Evolutionary conservation across 2,113 vertebrate species (phyloP).

Genomic region (Odontesthes bonariensis): DNA sequence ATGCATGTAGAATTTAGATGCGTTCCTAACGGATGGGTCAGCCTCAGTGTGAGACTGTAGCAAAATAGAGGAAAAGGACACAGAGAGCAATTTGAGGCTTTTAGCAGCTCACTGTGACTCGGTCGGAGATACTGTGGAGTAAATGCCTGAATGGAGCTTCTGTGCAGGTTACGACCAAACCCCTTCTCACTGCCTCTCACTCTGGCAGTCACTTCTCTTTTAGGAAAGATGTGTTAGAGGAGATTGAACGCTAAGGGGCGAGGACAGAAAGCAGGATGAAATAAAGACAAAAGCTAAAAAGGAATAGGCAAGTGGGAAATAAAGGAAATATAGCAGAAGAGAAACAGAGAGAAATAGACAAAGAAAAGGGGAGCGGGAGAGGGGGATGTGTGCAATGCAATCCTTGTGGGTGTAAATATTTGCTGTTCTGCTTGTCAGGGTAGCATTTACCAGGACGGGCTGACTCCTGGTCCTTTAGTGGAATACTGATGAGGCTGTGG

Average conservation of each 20-base stretch:
- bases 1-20: slow-evolving; percentile 51
- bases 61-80: slow-evolving; percentile 27
- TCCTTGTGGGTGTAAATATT: slow-evolving; percentile 83
- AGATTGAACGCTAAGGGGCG: slow-evolving; percentile 16
- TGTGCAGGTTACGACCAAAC: slow-evolving; percentile 57
- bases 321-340: slow-evolving; percentile 18
- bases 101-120: slow-evolving; percentile 62
- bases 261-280: slow-evolving; percentile 35
- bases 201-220: slow-evolving; percentile 54
- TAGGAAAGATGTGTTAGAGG: slow-evolving; percentile 34
- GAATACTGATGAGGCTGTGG: slow-evolving; percentile 81
- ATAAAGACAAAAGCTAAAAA: slow-evolving; percentile 4
- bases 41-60: slow-evolving; percentile 53
- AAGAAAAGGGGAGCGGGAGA: slow-evolving; percentile 30
- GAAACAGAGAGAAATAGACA: slow-evolving; percentile 27
- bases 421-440: slow-evolving; percentile 85
- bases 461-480: slow-evolving; percentile 72
- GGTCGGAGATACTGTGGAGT: slow-evolving; percentile 56
- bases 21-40: slow-evolving; percentile 36
- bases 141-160: slow-evolving; percentile 74
- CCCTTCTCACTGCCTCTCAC: slow-evolving; percentile 44
- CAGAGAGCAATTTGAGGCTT: slow-evolving; percentile 60
- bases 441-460: slow-evolving; percentile 74
- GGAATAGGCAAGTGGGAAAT: slow-evolving; percentile 24
- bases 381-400: slow-evolving; percentile 43